Base-by-base conservation (phyloP, 2,888 invertebrate genomes). In the Campoplex nolae region DNA sequence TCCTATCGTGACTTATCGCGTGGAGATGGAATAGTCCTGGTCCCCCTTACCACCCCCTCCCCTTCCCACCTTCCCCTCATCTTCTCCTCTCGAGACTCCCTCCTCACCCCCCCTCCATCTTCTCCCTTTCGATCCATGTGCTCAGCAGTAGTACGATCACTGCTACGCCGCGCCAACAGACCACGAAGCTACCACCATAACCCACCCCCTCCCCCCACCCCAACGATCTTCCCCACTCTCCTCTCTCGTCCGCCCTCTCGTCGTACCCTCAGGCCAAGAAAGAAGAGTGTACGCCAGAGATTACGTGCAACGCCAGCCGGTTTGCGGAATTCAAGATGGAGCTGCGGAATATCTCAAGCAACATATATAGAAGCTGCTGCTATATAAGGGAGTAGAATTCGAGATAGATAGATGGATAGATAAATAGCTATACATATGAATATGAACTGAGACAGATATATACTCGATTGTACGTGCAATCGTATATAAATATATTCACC, bases 241-340 rank as follows among this genome's bases (percentile, higher is more conserved):
- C 56, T 32, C 62, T 32, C 62, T 38, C 38, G 38, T 28, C 54
- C 81, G 65, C 84, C 67, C 67, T 70, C 58, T 23, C 23, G 23
- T 42, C 32, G 35, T 62, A 79, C 83, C 87, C 85, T 85, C 79
- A 58, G 79, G 87, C 76, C 85, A 71, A 79, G 76, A 56, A 85
- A 79, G 56, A 76, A 83, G 85, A 87, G 87, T 83, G 87, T 87
- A 87, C 87, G 85, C 85, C 85, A 76, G 85, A 87, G 87, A 87
- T 87, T 87, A 87, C 87, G 87, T 80, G 85, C 85, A 87, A 87
- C 87, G 87, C 87, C 87, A 85, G 87, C 85, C 87, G 85, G 87
- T 87, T 87, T 83, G 87, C 83, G 87, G 85, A 87, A 87, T 85
- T 87, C 87, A 87, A 83, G 85, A 87, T 87, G 87, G 87, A 85